Evolutionary conservation across 2,113 vertebrate genomes (phyloP).

Genomic region (Pteruthius melanotis): DNA sequence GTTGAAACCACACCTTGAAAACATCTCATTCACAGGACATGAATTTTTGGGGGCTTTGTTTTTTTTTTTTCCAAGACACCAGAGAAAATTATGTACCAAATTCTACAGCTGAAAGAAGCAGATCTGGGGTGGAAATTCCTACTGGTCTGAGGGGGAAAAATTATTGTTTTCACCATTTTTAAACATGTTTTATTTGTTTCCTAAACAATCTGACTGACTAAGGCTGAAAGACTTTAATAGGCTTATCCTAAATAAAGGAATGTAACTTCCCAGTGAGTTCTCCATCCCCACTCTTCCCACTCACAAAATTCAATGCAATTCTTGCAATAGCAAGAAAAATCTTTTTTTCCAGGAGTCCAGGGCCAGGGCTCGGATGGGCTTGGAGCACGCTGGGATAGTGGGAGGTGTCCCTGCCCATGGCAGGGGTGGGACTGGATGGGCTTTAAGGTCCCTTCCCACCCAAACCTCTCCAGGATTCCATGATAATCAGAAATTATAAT

Average conservation of each 20-base stretch:
- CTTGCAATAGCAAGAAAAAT: not conserved
- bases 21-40: accelerated
- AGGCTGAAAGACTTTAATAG: not conserved
- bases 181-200: not conserved
- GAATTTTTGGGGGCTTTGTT: not conserved
- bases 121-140: not conserved
- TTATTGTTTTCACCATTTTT: not conserved
- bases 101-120: not conserved
- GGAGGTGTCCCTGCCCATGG: not conserved
- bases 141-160: not conserved
- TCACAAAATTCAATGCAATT: not conserved
- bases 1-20: not conserved
- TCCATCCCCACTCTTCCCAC: not conserved
- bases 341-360: too few species aligned
- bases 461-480: not conserved
- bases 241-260: not conserved
- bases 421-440: not conserved
- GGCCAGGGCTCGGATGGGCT: not conserved
- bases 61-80: not conserved
- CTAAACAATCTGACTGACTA: not conserved
- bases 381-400: not conserved
- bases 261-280: not conserved
- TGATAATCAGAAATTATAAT: not conserved
- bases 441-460: not conserved
- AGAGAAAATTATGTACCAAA: not conserved